These are phyloP conservation scores for Eufriesea mexicana DNA, from an alignment of 1,140 invertebrate genomes.

Conservation along the genomic window DNA sequence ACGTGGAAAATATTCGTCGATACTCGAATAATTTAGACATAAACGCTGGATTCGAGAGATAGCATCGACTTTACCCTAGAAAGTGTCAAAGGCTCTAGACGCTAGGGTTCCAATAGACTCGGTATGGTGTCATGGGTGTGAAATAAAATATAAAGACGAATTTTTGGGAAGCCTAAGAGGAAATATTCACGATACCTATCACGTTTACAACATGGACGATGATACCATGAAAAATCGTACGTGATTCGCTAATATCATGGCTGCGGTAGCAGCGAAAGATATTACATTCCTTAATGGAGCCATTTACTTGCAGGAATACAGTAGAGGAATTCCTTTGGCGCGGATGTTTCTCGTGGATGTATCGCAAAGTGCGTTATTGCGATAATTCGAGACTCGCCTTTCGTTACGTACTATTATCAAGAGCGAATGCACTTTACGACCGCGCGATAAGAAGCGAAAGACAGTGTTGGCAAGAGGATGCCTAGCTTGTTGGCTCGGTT, in stretches of 20 bases:
- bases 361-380: constrained; percentile 12
- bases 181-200: no score
- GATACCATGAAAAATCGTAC: not conserved
- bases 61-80: no score
- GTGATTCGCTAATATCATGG: not conserved
- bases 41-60: no score
- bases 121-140: no score
- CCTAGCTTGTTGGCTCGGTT: constrained; percentile 43
- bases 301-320: not conserved
- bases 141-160: no score
- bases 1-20: no score
- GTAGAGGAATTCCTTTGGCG: not conserved
- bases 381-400: constrained; percentile 39
- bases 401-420: constrained; percentile 43
- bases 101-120: no score
- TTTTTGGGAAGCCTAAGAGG: no score
- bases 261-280: not conserved
- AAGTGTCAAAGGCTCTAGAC: no score
- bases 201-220: no score
- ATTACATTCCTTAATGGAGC: not conserved
- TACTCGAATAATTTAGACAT: no score
- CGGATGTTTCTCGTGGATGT: not conserved
- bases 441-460: constrained; percentile 47
- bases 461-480: constrained; percentile 47
- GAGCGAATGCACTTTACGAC: constrained; percentile 46